Percentiles rank a stretch among this genome's conserved stretches.
These are phyloP conservation scores for Drusus annulatus DNA, from an alignment of 1,140 invertebrate genomes.

Conservation along the genomic window DNA sequence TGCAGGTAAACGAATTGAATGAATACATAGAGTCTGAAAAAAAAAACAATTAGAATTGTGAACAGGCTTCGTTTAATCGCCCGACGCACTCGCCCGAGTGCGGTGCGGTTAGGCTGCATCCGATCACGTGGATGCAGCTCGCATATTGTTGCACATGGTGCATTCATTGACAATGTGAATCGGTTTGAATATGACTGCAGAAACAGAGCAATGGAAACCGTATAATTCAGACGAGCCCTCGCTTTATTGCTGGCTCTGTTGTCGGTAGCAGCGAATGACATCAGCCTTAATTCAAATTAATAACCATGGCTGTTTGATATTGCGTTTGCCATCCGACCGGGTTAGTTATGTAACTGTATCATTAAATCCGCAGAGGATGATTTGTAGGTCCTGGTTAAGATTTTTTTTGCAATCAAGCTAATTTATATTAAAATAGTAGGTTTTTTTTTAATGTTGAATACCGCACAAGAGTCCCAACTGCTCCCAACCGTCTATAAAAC, in stretches of 20 bases:
- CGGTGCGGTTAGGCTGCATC: slow-evolving; percentile 35
- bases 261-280: neutral
- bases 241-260: neutral
- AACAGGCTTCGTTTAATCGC: slow-evolving; percentile 41
- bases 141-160: neutral
- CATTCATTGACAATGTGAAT: neutral
- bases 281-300: slow-evolving; percentile 1
- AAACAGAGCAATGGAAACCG: neutral
- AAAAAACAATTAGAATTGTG: slow-evolving; percentile 37
- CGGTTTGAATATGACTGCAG: neutral
- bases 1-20: slow-evolving; percentile 16
- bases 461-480: too few relatives aligned
- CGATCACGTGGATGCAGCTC: slow-evolving; percentile 33
- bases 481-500: too few relatives aligned
- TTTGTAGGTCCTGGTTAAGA: too few relatives aligned
- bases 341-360: too few relatives aligned
- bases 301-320: slow-evolving; percentile 10
- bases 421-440: too few relatives aligned
- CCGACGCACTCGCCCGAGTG: slow-evolving; percentile 12
- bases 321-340: too few relatives aligned
- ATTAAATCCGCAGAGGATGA: too few relatives aligned
- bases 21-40: neutral
- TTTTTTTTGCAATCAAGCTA: too few relatives aligned
- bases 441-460: too few relatives aligned
- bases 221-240: neutral